A percentile compares a stretch with the other conserved stretches of the same genome.
phyloP scores from a whole-genome alignment of 2,888 invertebrate genomes.

The Coelopa pilipes region DNA sequence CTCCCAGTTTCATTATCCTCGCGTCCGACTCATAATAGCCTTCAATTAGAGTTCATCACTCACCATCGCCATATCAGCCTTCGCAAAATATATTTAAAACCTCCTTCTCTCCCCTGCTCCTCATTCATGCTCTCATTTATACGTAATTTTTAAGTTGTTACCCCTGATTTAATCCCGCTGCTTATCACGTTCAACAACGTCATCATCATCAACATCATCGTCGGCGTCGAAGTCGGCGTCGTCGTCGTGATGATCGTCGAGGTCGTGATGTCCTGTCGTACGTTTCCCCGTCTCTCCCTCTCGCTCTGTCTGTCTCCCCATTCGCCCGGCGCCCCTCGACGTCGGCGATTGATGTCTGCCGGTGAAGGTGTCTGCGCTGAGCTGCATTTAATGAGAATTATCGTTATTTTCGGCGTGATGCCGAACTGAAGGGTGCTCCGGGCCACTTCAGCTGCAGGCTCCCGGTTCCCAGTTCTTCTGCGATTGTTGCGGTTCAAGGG shows the following conservation, averaged over 20 bases:
- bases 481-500: no score
- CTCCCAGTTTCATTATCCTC: neutral
- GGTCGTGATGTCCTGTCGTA: neutral
- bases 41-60: no score
- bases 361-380: conserved; percentile 26
- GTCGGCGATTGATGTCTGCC: no score
- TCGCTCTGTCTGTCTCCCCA: no score
- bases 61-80: no score
- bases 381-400: conserved; percentile 28
- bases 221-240: neutral
- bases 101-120: no score
- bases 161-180: conserved; percentile 23
- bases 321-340: no score
- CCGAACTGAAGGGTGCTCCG: conserved; percentile 3
- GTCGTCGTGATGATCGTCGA: neutral
- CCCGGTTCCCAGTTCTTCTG: no score
- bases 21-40: no score
- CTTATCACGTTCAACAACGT: conserved; percentile 8
- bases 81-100: no score
- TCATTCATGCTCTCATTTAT: neutral
- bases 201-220: conserved; percentile 9
- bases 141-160: neutral
- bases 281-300: neutral
- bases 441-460: no score
- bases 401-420: conserved; percentile 28